Base-by-base conservation (phyloP, 2,113 vertebrate species). In the Tauraco erythrolophus region DNA sequence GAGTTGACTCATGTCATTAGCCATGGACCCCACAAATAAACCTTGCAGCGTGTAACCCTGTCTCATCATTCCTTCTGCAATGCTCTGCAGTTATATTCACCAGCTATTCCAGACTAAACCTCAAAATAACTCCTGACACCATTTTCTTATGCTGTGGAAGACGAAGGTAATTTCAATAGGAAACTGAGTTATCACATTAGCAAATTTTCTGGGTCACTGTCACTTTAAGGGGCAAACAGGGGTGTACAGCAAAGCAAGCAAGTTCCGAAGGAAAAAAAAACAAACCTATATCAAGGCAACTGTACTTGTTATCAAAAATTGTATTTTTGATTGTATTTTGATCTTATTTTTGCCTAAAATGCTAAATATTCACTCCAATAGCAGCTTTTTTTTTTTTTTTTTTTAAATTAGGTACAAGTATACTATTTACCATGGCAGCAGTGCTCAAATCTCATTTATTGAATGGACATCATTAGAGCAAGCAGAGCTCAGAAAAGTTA, bases 401-500 rank as follows among this genome's bases (percentile, higher is more conserved):
- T 77, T 76, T 85, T 31, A 58, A 91, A 95, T 96, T 96, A 97
- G 60, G 61, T 77, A 96, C 46, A 75, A 95, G 56, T 82, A 68
- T 70, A 68, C 17, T 86, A 76, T 96, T 96, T 91, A 87, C 94
- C 54, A 78, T 48, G 69, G 77, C 91, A 90, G 91, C 72, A 70
- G 31, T 53, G 35, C 75, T 89, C 81, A 86, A 66, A 56, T 81
- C 94, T 96, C 75, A 64, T 83, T 96, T 97, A 95, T 18, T 95
- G 94, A 95, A 94, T 51, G 96, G 96, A 95, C 94, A 98, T 97
- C 97, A 98, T 98, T 98, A 98, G 95, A 97, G 84, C 16, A 39
- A 97, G 87, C 91, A 92, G 82, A 96, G 89, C 96, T 87, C 77
- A 91, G 96, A 97, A 97, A 98, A 95, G 92, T 98, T 97, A 96